phyloP scores from a whole-genome alignment of 2,797 vertebrate species.

The Tamandua tetradactyla region DNA sequence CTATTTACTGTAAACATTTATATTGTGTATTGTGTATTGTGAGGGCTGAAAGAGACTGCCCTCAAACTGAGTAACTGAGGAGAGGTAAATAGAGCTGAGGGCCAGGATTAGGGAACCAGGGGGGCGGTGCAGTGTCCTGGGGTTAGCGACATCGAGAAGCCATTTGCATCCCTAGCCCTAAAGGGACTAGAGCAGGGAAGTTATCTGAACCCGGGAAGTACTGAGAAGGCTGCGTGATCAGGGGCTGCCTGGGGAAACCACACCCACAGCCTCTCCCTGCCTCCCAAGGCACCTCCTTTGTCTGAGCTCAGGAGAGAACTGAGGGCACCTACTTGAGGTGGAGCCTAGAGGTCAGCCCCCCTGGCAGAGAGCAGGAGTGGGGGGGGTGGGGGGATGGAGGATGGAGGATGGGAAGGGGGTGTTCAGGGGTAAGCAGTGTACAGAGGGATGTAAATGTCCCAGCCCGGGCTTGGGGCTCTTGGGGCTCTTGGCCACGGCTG shows the following conservation, averaged over 20 bases:
- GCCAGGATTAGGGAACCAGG: neutral
- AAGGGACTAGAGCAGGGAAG: neutral
- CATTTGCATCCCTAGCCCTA: no score
- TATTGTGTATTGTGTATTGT: no score
- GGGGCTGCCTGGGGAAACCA: neutral
- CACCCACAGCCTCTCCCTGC: neutral
- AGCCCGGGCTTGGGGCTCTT: neutral
- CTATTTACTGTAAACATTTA: neutral
- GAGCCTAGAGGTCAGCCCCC: neutral
- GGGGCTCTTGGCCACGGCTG: neutral
- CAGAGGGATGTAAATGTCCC: neutral
- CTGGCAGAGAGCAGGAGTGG: neutral
- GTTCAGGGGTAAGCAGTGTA: no score
- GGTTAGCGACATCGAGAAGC: neutral
- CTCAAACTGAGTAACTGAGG: neutral
- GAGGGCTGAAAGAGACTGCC: no score
- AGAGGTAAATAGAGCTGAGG: neutral
- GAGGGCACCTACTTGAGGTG: neutral
- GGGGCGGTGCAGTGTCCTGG: neutral
- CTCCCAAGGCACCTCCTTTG: fast-evolving
- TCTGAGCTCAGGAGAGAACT: neutral
- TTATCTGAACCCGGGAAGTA: neutral
- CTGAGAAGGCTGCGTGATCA: neutral
- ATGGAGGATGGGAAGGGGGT: no score
- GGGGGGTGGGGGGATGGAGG: no score